These are phyloP conservation scores for Scaptomyza caliginosa DNA, from an alignment of 2,888 invertebrate genomes.

Conservation along the genomic window DNA sequence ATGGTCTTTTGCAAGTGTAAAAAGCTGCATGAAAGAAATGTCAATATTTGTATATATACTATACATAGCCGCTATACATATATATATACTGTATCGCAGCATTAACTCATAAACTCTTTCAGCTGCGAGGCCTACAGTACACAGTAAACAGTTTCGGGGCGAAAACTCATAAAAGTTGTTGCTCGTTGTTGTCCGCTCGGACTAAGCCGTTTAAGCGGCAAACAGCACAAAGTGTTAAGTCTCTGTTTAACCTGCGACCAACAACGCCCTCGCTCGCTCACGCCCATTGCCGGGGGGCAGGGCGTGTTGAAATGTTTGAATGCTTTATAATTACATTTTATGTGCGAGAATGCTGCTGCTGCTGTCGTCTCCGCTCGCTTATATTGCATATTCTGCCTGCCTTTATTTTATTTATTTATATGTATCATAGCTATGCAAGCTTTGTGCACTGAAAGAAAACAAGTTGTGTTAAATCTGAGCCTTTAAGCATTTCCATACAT, in stretches of 20 bases:
- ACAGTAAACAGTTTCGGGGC: background rate
- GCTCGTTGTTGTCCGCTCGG: conserved; percentile 18
- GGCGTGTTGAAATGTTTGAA: conserved; percentile 54
- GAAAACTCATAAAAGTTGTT: conserved; percentile 64
- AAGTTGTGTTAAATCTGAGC: too few species aligned
- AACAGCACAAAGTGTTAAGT: conserved; percentile 72
- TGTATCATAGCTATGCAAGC: background rate
- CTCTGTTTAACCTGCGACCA: conserved; percentile 17
- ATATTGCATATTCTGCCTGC: conserved; percentile 21
- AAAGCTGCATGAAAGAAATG: background rate
- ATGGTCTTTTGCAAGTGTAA: background rate
- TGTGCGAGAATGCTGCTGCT: conserved; percentile 30
- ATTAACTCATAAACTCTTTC: conserved; percentile 1
- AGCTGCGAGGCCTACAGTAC: background rate
- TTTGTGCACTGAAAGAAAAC: background rate
- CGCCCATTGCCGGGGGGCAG: background rate
- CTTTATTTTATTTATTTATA: conserved; percentile 8
- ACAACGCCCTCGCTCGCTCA: background rate
- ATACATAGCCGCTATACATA: background rate
- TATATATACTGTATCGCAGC: background rate
- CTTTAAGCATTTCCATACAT: too few species aligned
- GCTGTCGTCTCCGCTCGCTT: conserved; percentile 13
- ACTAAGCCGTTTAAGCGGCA: conserved; percentile 71
- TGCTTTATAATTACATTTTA: conserved; percentile 76
- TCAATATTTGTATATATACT: background rate